These are phyloP conservation scores for Lepidotrigona ventralis DNA, from an alignment of 1,140 invertebrate species.

Conservation along the genomic window DNA sequence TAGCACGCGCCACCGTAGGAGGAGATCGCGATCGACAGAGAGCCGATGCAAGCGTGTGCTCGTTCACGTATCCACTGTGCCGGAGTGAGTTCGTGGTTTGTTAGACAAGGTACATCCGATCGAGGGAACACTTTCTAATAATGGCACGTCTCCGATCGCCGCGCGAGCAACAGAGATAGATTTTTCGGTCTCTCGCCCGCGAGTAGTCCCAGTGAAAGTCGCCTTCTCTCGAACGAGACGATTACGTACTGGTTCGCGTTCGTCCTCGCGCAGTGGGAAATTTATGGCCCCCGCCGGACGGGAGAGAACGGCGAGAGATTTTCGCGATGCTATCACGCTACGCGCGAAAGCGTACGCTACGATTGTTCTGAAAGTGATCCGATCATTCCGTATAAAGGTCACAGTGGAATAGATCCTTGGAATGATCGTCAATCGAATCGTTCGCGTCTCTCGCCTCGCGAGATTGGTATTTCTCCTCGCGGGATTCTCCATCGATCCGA, in stretches of 20 bases:
- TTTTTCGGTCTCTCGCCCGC: conserved; percentile 2
- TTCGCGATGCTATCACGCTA: neutral
- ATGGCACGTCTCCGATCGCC: neutral
- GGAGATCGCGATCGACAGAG: neutral
- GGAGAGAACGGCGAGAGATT: neutral
- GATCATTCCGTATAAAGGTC: neutral
- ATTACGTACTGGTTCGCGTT: conserved; percentile 1
- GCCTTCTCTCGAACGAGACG: neutral
- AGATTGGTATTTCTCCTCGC: neutral
- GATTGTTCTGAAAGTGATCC: neutral
- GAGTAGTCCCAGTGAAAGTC: conserved; percentile 34
- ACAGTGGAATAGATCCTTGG: neutral
- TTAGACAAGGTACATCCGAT: conserved; percentile 29
- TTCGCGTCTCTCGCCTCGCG: neutral
- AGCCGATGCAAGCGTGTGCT: too few relatives aligned
- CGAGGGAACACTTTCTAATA: conserved; percentile 32
- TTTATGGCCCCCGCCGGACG: neutral
- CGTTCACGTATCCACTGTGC: neutral
- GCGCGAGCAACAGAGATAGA: neutral
- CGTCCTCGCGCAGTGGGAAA: conserved; percentile 24
- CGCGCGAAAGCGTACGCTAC: neutral
- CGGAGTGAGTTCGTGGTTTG: neutral
- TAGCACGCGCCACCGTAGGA: neutral
- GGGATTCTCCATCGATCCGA: neutral
- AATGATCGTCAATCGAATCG: neutral